A percentile compares a stretch with the other conserved stretches of the same genome.
These are phyloP conservation scores for Verasper variegatus DNA, from an alignment of 2,113 vertebrate genomes.

Conservation along the genomic window DNA sequence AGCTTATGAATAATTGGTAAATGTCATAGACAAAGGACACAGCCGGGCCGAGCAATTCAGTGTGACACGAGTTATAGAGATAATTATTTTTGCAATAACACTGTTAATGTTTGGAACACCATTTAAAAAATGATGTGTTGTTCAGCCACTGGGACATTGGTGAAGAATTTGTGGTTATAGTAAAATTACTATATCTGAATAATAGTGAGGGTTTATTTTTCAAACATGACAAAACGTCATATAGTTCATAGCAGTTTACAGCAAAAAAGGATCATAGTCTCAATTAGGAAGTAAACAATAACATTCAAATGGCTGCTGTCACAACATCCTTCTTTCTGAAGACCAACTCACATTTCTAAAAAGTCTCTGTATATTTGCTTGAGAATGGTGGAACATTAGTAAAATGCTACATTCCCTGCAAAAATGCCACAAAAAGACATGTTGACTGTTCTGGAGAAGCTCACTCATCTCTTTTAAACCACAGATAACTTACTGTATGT, in stretches of 20 bases:
- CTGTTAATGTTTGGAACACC: slow-evolving; percentile 1
- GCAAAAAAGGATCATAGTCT: slow-evolving; percentile 1
- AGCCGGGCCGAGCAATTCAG: neutral
- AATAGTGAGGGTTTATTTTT: neutral
- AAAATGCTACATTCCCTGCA: neutral
- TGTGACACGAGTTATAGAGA: neutral
- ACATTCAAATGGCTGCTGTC: neutral
- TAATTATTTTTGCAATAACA: neutral
- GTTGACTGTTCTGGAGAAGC: neutral
- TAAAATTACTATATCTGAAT: no score
- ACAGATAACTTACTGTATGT: neutral
- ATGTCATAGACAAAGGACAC: neutral
- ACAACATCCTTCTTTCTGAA: no score
- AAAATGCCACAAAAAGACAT: no score
- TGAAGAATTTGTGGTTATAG: neutral
- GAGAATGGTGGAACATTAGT: neutral
- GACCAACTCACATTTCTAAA: neutral
- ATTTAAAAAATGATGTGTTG: neutral
- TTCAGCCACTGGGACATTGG: neutral
- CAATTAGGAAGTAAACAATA: neutral
- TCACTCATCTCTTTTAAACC: neutral
- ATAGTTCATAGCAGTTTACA: neutral
- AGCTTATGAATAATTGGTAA: slow-evolving; percentile 9
- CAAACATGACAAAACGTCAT: neutral
- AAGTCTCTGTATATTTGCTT: neutral